Conservation (phyloP, 2,888 invertebrate species). For the Cataglyphis livida region DNA sequence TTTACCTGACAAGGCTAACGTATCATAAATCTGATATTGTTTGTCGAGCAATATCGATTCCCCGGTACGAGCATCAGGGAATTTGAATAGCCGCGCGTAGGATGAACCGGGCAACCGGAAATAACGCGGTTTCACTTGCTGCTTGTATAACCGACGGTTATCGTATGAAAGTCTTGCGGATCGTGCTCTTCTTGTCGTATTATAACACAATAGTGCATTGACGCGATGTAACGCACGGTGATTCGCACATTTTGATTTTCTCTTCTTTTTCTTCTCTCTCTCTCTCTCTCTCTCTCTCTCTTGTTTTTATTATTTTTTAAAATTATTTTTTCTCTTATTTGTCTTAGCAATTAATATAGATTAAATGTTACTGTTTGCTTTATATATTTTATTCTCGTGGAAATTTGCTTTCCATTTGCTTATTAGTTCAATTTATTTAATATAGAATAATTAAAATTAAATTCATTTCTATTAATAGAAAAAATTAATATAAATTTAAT, state of each 20-base stretch:
- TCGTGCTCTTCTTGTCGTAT: slow-evolving; percentile 32
- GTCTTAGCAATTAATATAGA: neutral
- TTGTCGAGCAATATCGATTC: slow-evolving; percentile 34
- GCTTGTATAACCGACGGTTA: slow-evolving; percentile 48
- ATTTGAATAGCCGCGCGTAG: slow-evolving; percentile 48
- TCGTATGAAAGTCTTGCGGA: slow-evolving; percentile 44
- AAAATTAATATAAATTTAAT: neutral
- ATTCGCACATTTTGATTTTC: slow-evolving; percentile 28
- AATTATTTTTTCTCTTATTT: neutral
- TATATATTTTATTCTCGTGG: neutral
- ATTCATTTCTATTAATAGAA: neutral
- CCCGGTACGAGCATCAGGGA: slow-evolving; percentile 18
- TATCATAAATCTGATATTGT: slow-evolving; percentile 31
- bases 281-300: no score
- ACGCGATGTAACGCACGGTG: slow-evolving; percentile 12
- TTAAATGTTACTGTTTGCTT: neutral
- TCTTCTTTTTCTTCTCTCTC: neutral
- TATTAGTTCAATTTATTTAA: neutral
- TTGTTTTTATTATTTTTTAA: neutral
- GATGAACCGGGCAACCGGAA: slow-evolving; percentile 53
- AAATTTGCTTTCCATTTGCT: neutral
- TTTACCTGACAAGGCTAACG: neutral
- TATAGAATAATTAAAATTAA: neutral
- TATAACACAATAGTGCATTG: slow-evolving; percentile 52
- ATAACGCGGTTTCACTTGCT: slow-evolving; percentile 53